Percentiles rank a stretch among this genome's conserved stretches.
phyloP scores from a whole-genome alignment of 2,113 vertebrate species.

The Tenrec ecaudatus region DNA sequence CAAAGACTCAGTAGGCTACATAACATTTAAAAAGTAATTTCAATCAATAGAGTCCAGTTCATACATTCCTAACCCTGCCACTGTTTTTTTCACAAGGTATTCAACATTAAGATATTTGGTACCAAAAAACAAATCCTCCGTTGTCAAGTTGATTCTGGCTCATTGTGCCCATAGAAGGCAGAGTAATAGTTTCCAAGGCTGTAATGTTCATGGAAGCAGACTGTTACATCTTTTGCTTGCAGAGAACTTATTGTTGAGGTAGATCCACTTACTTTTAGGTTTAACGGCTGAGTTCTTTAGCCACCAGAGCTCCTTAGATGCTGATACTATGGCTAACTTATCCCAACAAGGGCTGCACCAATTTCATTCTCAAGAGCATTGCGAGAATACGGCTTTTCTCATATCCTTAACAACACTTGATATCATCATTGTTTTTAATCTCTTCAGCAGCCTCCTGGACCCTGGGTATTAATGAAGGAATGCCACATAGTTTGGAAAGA shows the following conservation, averaged over 20 bases:
- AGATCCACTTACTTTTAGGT: neutral
- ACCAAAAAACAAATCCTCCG: neutral
- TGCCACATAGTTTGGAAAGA: neutral
- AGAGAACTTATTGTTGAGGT: too few relatives aligned
- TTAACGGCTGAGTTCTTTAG: neutral
- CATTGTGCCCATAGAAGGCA: neutral
- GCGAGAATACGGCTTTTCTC: neutral
- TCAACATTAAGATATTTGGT: neutral
- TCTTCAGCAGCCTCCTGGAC: neutral
- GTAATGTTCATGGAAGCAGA: too few relatives aligned
- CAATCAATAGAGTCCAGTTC: neutral
- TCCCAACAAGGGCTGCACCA: too few relatives aligned
- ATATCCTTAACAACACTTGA: neutral
- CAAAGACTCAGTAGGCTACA: neutral
- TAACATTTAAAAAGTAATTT: neutral
- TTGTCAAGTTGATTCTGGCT: neutral
- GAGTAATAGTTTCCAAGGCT: neutral
- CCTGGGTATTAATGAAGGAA: neutral
- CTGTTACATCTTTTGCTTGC: too few relatives aligned
- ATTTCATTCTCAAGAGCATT: neutral
- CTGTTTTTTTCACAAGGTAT: neutral
- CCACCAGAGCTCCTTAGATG: neutral
- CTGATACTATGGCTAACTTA: neutral
- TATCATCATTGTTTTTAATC: neutral
- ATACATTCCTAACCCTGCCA: neutral